Evolutionary conservation across 2,888 invertebrate species (phyloP), one percentile per base, ranked within the genome.

Genomic region (Arctia plantaginis): DNA sequence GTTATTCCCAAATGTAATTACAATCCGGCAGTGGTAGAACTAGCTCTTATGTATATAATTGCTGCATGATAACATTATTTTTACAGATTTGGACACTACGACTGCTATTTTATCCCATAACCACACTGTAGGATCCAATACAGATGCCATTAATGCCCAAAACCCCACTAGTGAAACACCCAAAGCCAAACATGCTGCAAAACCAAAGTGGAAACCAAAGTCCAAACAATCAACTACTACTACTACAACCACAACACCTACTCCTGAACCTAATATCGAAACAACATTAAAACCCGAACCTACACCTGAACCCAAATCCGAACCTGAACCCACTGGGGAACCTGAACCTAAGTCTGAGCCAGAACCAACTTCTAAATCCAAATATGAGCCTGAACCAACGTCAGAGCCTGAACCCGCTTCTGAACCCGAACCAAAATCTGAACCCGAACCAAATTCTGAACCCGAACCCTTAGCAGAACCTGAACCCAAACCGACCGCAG

Each of bases 61-160:
- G 83, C 85, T 90, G 95, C 95, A 95, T 94, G 95, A 87, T 92
- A 87, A 87, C 88, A 87, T 93, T 93, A 85, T 94, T 92, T 94
- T 94, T 95, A 84, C 95, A 95, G 95, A 94, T 94, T 88, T 89
- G 91, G 93, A 92, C 88, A 90, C 92, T 83, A 88, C 97, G 18
- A 95, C 96, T 82, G 79, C 88, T 86, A 75, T 71, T 79, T 74
- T 81, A 72, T 77, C 86, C 80, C 77, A 86, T 89, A 83, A 77
- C 72, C 76, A 81, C 71, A 78, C 77, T 81, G 67, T 79, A 27
- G 89, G 90, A 80, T 82, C 88, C 69, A 80, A 89, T 76, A 85
- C 85, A 41, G 87, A 91, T 78, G 85, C 87, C 0, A 90, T 64
- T 69, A 67, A 72, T 55, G 47, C 74, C 23, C 72, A 79, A 3